A percentile compares a stretch with the other conserved stretches of the same genome.
These are phyloP conservation scores for Clytia hemisphaerica DNA, from an alignment of 30 jellyfish, hydroid and myxozoan species.

Conservation along the genomic window DNA sequence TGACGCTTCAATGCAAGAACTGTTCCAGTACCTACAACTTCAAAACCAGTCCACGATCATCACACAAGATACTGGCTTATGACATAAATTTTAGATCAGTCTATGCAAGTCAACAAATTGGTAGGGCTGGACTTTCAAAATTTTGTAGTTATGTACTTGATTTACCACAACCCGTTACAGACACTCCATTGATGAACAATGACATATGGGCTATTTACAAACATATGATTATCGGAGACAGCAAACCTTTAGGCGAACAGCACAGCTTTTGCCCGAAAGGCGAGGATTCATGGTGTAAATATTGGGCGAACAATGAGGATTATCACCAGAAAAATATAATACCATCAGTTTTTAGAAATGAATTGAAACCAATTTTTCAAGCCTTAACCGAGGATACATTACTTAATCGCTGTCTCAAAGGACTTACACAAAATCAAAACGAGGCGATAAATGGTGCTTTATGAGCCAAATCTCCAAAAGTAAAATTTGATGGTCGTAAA, in stretches of 20 bases:
- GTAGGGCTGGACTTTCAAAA: no score
- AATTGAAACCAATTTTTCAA: conserved; percentile 14
- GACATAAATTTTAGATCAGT: no score
- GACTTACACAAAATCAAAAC: conserved; percentile 30
- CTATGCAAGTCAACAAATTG: no score
- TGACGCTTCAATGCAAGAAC: no score
- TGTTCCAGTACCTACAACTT: no score
- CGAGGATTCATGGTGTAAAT: conserved; percentile 30
- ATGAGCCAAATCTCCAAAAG: conserved; percentile 46
- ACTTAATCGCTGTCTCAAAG: conserved; percentile 27
- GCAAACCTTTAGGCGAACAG: conserved; percentile 4
- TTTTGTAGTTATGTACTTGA: no score
- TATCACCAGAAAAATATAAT: background rate
- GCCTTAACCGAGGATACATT: conserved; percentile 11
- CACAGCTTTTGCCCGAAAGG: conserved; percentile 27
- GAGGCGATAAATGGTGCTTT: conserved; percentile 22
- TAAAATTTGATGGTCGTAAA: conserved; percentile 17
- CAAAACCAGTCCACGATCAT: no score
- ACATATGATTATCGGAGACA: conserved; percentile 16
- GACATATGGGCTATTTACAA: conserved; percentile 19
- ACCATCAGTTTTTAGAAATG: conserved; percentile 8
- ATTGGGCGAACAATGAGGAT: conserved; percentile 3
- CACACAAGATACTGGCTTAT: no score
- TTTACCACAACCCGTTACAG: no score
- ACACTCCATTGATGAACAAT: no score